A percentile compares a stretch with the other conserved stretches of the same genome.
Conservation (phyloP, 2,113 vertebrate species). For the Poeciliopsis turrubarensis region DNA sequence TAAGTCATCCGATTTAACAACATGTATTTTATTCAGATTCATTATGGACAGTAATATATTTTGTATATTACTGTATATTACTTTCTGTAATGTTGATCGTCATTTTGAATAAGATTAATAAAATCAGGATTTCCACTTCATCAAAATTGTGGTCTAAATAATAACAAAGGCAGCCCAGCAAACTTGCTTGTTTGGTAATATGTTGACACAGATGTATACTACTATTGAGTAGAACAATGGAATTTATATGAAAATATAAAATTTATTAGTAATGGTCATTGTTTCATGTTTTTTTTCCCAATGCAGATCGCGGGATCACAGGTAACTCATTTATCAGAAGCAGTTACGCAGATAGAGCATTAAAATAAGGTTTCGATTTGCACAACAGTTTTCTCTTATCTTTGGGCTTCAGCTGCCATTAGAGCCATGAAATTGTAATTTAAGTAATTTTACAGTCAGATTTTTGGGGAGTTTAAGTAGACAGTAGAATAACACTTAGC, state of each 20-base stretch:
- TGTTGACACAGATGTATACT: neutral
- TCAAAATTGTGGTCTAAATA: no score
- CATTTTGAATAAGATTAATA: no score
- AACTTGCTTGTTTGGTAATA: no score
- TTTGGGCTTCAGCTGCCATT: neutral
- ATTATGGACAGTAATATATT: no score
- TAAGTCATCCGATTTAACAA: no score
- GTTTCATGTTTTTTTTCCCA: slow-evolving; percentile 7
- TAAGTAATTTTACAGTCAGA: neutral
- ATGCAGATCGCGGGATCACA: slow-evolving; percentile 68
- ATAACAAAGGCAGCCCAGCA: no score
- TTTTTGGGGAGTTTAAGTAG: neutral
- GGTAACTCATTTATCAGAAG: slow-evolving; percentile 53
- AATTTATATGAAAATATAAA: neutral
- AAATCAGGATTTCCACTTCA: no score
- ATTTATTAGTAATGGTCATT: slow-evolving; percentile 11
- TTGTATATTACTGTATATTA: no score
- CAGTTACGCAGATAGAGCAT: neutral
- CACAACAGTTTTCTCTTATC: neutral
- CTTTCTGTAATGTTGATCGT: neutral
- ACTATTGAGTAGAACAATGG: neutral
- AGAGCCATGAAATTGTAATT: neutral
- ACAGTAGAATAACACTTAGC: neutral
- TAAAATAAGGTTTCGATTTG: neutral
- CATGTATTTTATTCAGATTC: neutral